Conservation (phyloP, 2,888 invertebrate species). For the Alsophila aescularia region DNA sequence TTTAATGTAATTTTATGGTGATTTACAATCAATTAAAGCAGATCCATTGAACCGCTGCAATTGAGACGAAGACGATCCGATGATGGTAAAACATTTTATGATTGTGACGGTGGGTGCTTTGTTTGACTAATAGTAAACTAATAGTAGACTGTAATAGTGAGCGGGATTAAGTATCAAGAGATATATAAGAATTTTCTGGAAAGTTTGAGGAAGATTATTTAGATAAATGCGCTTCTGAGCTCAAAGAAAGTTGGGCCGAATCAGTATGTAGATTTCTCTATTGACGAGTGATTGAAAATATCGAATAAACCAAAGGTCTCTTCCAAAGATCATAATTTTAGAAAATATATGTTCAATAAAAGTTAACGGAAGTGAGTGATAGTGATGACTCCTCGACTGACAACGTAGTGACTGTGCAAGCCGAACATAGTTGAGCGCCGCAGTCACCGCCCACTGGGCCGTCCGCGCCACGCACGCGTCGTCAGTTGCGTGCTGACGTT, state of each 20-base stretch:
- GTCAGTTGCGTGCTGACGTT: no score
- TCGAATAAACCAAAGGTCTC: constrained; percentile 7
- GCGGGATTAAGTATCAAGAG: constrained; percentile 50
- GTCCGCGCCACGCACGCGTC: no score
- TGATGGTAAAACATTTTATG: constrained; percentile 34
- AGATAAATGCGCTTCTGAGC: constrained; percentile 47
- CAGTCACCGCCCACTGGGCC: no score
- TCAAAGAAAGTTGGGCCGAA: constrained; percentile 53
- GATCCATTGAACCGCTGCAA: constrained; percentile 27
- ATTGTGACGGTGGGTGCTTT: constrained; percentile 31
- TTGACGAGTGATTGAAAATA: constrained; percentile 40
- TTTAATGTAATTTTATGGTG: constrained; percentile 34
- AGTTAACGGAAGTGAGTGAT: no score
- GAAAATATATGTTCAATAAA: no score
- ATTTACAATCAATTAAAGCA: constrained; percentile 35
- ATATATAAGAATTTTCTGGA: constrained; percentile 55
- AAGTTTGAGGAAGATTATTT: constrained; percentile 57
- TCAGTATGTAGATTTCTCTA: constrained; percentile 56
- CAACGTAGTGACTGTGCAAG: no score
- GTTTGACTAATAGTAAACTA: constrained; percentile 26
- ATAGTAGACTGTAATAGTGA: constrained; percentile 37
- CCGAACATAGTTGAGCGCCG: no score
- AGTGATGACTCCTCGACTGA: no score
- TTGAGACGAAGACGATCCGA: constrained; percentile 19
- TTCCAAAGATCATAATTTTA: no score